A percentile compares a stretch with the other conserved stretches of the same genome.
Conservation (phyloP, 2,113 vertebrate genomes). For the Syrrhaptes paradoxus region DNA sequence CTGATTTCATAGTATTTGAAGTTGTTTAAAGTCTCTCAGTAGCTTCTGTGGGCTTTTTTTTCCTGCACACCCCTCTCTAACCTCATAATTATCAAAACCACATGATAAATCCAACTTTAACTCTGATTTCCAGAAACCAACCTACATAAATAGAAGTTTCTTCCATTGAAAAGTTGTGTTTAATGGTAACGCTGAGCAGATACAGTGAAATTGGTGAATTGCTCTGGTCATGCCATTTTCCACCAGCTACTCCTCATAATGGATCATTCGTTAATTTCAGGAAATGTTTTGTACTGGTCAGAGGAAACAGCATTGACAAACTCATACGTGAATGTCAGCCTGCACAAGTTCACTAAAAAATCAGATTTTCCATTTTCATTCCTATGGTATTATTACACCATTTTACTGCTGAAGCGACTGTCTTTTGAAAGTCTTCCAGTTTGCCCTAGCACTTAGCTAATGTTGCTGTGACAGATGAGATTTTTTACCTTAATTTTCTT, state of each 20-base stretch:
- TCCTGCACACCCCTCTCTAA: fast-evolving
- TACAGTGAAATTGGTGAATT: not conserved
- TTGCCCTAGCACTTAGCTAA: not conserved
- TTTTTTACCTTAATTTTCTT: slow-evolving; percentile 20
- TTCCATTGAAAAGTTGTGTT: not conserved
- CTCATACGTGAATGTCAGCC: fast-evolving
- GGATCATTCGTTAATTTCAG: not conserved
- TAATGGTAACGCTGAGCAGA: not conserved
- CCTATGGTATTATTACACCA: not conserved
- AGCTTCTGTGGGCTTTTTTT: not conserved
- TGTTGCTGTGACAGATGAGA: not conserved
- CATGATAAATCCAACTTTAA: not conserved
- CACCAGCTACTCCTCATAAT: not conserved
- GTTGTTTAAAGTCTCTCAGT: not conserved
- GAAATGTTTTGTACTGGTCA: not conserved
- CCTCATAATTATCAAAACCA: not conserved
- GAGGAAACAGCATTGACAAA: not conserved
- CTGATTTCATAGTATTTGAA: not conserved
- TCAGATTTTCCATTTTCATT: not conserved
- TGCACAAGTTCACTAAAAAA: not conserved
- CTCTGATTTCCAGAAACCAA: not conserved
- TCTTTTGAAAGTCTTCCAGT: not conserved
- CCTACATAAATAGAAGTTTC: not conserved
- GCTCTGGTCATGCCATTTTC: not conserved
- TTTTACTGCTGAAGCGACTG: not conserved